phyloP scores from a whole-genome alignment of 1,140 invertebrate genomes.

The Drosophila subobscura region DNA sequence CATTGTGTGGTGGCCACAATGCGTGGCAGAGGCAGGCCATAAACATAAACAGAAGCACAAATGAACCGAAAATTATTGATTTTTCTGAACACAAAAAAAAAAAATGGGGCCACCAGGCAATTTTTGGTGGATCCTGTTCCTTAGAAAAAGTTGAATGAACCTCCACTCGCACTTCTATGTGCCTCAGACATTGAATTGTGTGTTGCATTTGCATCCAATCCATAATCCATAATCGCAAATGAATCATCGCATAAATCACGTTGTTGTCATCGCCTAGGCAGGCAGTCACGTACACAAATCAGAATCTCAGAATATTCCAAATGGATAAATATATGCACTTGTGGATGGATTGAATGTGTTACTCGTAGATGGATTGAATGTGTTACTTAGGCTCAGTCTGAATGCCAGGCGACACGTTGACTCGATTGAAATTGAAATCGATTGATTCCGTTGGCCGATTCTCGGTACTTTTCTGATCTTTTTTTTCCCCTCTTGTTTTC shows the following conservation, averaged over 20 bases:
- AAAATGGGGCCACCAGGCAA: conserved; percentile 11
- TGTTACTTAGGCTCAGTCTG: neutral
- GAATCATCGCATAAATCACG: conserved; percentile 66
- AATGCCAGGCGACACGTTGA: conserved; percentile 39
- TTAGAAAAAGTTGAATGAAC: conserved; percentile 63
- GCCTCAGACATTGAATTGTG: conserved; percentile 8
- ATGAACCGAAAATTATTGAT: conserved; percentile 39
- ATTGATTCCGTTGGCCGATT: conserved; percentile 54
- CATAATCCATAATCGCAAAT: conserved; percentile 29
- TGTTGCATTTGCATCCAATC: neutral
- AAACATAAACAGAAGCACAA: conserved; percentile 26
- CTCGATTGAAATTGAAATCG: conserved; percentile 70
- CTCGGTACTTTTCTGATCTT: conserved; percentile 13
- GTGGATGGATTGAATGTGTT: conserved; percentile 10
- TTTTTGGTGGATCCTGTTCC: conserved; percentile 46
- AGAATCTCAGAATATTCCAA: conserved; percentile 31
- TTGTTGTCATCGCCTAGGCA: conserved; percentile 43
- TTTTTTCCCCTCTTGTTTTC: neutral
- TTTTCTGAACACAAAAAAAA: conserved; percentile 18
- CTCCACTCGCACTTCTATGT: neutral
- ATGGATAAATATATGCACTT: conserved; percentile 1
- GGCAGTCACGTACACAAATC: conserved; percentile 53
- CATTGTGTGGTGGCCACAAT: conserved; percentile 25
- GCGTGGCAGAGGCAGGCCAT: neutral
- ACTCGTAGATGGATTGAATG: conserved; percentile 34